Conservation (phyloP, 1,140 invertebrate species). For the Contarinia nasturtii region DNA sequence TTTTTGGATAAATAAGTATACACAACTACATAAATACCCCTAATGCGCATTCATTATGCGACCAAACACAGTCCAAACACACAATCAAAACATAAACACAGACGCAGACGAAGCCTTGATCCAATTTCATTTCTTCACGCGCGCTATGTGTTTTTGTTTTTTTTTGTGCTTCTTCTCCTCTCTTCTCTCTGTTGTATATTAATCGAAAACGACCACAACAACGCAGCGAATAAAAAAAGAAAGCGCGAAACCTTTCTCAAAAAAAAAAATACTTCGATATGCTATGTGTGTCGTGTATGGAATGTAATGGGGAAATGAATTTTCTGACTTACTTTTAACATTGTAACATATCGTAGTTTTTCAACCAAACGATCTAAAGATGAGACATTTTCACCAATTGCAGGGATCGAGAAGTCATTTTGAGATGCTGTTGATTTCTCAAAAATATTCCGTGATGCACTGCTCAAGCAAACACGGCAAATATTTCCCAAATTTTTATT, state of each 20-base stretch:
- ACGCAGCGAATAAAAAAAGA: too few species aligned
- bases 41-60: neutral
- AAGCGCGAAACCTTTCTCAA: too few species aligned
- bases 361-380: conserved; percentile 1
- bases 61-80: neutral
- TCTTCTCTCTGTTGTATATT: too few species aligned
- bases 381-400: neutral
- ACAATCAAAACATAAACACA: neutral
- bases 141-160: neutral
- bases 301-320: neutral
- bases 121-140: neutral
- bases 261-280: too few species aligned
- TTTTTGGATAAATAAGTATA: too few species aligned
- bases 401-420: neutral
- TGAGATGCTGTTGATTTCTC: neutral
- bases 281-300: neutral
- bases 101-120: neutral
- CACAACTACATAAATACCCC: too few species aligned
- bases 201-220: neutral
- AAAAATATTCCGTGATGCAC: conserved; percentile 3
- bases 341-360: conserved; percentile 4
- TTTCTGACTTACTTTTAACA: conserved; percentile 3
- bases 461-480: conserved; percentile 1
- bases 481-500: neutral
- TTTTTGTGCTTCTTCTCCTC: neutral